Percentiles rank a stretch among this genome's conserved stretches.
Evolutionary conservation across 2,888 invertebrate species (phyloP).

Genomic region (Choristoneura rosaceana): DNA sequence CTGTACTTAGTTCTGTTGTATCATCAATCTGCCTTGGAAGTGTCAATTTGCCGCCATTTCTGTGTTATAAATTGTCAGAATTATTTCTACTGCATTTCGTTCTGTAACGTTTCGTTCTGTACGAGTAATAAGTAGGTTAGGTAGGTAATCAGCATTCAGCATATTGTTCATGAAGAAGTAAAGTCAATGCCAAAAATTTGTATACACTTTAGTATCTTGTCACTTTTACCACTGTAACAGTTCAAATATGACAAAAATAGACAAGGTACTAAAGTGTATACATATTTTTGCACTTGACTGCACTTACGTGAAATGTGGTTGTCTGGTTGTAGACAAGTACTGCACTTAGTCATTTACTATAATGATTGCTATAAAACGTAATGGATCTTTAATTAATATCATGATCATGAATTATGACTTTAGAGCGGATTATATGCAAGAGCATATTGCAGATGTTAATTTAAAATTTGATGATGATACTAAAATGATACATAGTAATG

Average conservation of each 20-base stretch:
- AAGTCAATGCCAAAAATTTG: too few relatives aligned
- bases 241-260: too few relatives aligned
- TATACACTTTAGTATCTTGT: too few relatives aligned
- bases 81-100: conserved; percentile 24
- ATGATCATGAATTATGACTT: not conserved
- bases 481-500: not conserved
- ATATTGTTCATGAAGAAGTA: too few relatives aligned
- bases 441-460: not conserved
- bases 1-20: conserved; percentile 17
- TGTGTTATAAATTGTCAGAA: conserved; percentile 18
- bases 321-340: not conserved
- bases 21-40: conserved; percentile 27
- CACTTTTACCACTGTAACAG: too few relatives aligned
- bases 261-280: too few relatives aligned
- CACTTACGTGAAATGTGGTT: not conserved
- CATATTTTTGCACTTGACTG: too few relatives aligned
- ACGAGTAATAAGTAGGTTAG: too few relatives aligned
- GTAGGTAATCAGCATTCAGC: too few relatives aligned
- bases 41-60: conserved; percentile 33
- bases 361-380: not conserved
- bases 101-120: conserved; percentile 9
- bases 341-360: not conserved
- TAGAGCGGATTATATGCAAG: not conserved
- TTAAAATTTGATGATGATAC: not conserved
- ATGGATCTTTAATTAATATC: not conserved